These are phyloP conservation scores for Mionectes olivaceus DNA, from an alignment of 2,797 vertebrate species.

Conservation along the genomic window DNA sequence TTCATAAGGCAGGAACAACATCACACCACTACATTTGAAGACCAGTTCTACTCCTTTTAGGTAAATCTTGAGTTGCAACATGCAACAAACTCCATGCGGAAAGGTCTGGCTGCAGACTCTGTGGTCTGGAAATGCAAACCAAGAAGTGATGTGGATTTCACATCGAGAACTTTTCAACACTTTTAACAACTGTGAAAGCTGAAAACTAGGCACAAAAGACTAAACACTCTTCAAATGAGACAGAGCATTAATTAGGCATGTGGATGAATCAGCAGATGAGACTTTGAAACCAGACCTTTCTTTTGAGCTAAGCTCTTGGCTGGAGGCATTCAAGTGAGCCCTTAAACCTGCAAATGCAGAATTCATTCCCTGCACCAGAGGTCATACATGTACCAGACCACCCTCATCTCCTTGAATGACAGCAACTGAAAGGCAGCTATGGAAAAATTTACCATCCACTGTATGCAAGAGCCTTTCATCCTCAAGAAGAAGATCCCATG, in stretches of 20 bases:
- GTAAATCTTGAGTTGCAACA: background rate
- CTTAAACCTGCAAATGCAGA: background rate
- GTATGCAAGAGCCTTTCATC: background rate
- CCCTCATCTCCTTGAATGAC: background rate
- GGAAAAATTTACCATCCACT: background rate
- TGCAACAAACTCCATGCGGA: background rate
- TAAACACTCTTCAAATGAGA: background rate
- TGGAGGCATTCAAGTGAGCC: background rate
- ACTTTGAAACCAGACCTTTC: conserved; percentile 37
- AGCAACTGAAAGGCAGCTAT: background rate
- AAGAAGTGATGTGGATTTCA: background rate
- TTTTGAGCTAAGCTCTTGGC: conserved; percentile 6
- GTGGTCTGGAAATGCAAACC: background rate
- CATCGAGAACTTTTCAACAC: background rate
- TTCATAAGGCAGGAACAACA: background rate
- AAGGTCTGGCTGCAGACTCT: background rate
- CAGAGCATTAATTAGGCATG: conserved; percentile 4
- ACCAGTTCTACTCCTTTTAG: background rate
- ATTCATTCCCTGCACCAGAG: background rate
- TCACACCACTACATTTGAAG: background rate
- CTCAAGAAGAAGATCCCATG: background rate
- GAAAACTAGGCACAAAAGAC: background rate
- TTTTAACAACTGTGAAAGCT: background rate
- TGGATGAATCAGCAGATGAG: background rate
- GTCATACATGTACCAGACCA: background rate